These are phyloP conservation scores for Tromatobia lineatoria DNA, from an alignment of 2,888 invertebrate species.

Conservation along the genomic window DNA sequence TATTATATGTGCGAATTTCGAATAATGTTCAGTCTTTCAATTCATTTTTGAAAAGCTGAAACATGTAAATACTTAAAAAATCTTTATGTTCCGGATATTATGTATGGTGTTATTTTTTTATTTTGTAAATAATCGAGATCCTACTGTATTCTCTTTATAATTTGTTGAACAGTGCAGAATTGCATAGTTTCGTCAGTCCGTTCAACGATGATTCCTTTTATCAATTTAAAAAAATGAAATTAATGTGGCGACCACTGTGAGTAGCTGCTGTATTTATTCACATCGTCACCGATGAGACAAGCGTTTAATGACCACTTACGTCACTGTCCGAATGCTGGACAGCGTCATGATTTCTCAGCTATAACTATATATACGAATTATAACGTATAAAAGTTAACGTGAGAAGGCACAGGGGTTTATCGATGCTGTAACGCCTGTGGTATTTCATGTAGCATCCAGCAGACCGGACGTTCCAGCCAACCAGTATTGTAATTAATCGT, in stretches of 20 bases:
- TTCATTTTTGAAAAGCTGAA: too few relatives aligned
- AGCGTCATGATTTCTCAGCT: conserved; percentile 22
- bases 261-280: conserved; percentile 55
- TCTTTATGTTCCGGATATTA: too few relatives aligned
- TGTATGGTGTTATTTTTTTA: neutral
- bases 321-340: conserved; percentile 79
- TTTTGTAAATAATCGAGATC: neutral
- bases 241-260: conserved; percentile 36
- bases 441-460: conserved; percentile 42
- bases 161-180: too few relatives aligned
- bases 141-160: neutral
- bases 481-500: conserved; percentile 51
- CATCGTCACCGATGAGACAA: conserved; percentile 75
- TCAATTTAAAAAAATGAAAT: conserved; percentile 29
- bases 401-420: conserved; percentile 5
- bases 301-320: conserved; percentile 79
- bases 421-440: conserved; percentile 63
- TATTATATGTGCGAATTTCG: too few relatives aligned
- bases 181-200: too few relatives aligned
- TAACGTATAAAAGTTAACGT: conserved; percentile 34
- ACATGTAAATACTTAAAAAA: too few relatives aligned
- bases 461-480: conserved; percentile 54
- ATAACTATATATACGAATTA: conserved; percentile 27
- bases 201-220: conserved; percentile 28
- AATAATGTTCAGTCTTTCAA: too few relatives aligned